phyloP scores from a whole-genome alignment of 2,888 invertebrate species.

The Prenolepis imparis region DNA sequence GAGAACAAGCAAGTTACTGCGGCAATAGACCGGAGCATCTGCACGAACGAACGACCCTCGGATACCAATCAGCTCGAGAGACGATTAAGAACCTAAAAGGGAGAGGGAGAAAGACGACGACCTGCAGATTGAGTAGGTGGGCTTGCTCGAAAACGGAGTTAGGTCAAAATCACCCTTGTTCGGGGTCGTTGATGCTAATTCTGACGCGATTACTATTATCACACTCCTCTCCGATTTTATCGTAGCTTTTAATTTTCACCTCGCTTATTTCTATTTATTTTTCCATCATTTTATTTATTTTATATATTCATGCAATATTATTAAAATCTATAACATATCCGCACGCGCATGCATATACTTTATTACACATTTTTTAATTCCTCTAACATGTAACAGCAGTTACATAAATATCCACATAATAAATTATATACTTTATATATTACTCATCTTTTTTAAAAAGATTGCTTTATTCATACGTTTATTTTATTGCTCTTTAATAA shows the following conservation, averaged over 20 bases:
- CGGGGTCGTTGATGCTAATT: conserved; percentile 35
- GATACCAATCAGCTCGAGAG: conserved; percentile 66
- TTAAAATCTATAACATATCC: neutral
- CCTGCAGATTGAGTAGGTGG: conserved; percentile 45
- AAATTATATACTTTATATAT: neutral
- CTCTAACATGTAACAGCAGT: neutral
- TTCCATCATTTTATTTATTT: neutral
- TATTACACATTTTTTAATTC: neutral
- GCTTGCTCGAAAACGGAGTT: conserved; percentile 56
- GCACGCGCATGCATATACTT: neutral
- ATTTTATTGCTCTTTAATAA: no score
- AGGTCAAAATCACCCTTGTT: conserved; percentile 45
- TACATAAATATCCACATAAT: neutral
- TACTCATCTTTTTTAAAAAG: neutral
- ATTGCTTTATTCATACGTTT: neutral
- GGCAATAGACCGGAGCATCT: conserved; percentile 66
- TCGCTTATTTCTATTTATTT: neutral
- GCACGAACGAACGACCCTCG: conserved; percentile 63
- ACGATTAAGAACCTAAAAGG: conserved; percentile 68
- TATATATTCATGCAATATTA: neutral
- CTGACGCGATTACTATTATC: conserved; percentile 24
- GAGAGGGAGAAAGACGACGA: conserved; percentile 2
- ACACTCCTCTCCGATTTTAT: neutral
- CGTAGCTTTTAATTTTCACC: conserved; percentile 1
- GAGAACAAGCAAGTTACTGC: conserved; percentile 55